These are phyloP conservation scores for Uromys caudimaculatus DNA, from an alignment of 2,797 vertebrate species.

Conservation along the genomic window DNA sequence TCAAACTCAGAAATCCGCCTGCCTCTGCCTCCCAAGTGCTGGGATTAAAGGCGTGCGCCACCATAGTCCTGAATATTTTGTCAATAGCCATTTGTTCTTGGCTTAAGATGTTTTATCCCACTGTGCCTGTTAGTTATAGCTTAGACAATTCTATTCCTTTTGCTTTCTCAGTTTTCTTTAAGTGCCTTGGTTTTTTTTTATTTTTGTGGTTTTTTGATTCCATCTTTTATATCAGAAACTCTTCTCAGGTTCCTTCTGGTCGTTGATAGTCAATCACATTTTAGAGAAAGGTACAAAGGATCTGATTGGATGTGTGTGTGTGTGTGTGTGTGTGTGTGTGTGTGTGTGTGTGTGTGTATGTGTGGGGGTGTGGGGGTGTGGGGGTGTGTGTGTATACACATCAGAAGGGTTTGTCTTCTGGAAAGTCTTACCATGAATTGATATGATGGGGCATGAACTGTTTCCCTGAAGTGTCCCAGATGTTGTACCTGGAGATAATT, in stretches of 20 bases:
- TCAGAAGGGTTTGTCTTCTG: not conserved
- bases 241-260: not conserved
- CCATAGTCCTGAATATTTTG: not conserved
- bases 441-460: not conserved
- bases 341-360: not conserved
- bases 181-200: not conserved
- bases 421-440: not conserved
- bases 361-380: not conserved
- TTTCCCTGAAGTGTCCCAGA: not conserved
- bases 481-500: not conserved
- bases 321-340: too few species aligned
- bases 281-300: not conserved
- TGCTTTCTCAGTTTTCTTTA: not conserved
- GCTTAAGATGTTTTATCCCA: not conserved
- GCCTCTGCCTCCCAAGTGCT: too few species aligned
- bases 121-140: not conserved
- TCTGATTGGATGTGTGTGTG: not conserved
- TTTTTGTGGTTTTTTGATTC: not conserved
- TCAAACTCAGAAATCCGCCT: too few species aligned
- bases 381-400: too few species aligned
- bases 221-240: not conserved
- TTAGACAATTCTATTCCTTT: not conserved
- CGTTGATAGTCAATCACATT: not conserved
- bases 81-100: not conserved
- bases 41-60: too few species aligned